phyloP scores from a whole-genome alignment of 2,797 vertebrate genomes.

The Arnoldichthys spilopterus region DNA sequence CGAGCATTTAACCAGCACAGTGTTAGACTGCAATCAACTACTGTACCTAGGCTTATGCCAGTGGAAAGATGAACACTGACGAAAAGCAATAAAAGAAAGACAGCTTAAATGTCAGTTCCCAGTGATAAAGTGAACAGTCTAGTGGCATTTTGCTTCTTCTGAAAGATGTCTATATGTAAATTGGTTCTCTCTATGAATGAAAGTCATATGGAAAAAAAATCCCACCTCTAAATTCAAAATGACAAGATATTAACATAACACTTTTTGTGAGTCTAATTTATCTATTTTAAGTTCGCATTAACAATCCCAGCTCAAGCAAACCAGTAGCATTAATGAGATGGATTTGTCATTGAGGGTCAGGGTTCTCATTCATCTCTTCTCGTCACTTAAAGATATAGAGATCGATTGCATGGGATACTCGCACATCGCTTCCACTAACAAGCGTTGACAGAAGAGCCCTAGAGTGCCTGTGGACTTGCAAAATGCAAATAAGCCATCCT shows the following conservation, averaged over 20 bases:
- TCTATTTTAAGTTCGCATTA: neutral
- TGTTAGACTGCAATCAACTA: neutral
- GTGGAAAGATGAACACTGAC: neutral
- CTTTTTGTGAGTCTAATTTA: neutral
- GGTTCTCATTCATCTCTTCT: neutral
- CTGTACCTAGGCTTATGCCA: neutral
- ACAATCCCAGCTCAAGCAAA: neutral
- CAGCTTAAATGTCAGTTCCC: neutral
- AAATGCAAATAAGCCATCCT: constrained; percentile 3
- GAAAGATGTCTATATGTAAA: neutral
- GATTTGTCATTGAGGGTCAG: neutral
- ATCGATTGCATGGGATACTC: neutral
- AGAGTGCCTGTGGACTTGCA: neutral
- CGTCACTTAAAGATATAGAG: neutral
- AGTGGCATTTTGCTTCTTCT: neutral
- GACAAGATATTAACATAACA: neutral
- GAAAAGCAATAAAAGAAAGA: neutral
- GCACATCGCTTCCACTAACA: neutral
- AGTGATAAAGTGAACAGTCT: neutral
- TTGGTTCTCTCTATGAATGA: neutral
- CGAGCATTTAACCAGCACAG: neutral
- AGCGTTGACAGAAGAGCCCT: neutral
- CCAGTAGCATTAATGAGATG: neutral
- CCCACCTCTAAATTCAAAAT: neutral
- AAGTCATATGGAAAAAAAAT: neutral